Base-by-base conservation (phyloP, 2,113 vertebrate genomes). In the Columba janthina region DNA sequence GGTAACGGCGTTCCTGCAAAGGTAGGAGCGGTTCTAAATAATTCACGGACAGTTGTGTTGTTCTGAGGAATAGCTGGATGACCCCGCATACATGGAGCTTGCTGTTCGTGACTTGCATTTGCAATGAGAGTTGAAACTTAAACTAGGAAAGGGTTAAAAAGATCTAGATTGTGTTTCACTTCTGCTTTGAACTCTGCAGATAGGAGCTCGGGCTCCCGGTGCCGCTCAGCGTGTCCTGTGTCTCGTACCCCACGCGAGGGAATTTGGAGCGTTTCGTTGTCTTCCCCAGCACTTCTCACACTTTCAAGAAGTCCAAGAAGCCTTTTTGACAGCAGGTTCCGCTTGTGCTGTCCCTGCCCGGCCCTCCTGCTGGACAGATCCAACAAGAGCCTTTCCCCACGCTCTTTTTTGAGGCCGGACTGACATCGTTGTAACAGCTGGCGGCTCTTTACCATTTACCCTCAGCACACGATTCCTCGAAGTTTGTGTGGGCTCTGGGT, bases 221-320 rank as follows among this genome's bases (percentile, higher is more conserved):
- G 95, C 95, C 92, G 79, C 92, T 89, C 77, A 46, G 94, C 81
- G 87, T 40, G 87, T 85, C 73, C 93, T 71, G 74, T 76, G 80
- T 67, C 40, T 93, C 31, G 85, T 85, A 89, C 65, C 91, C 93
- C 85, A 12, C 56, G 77, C 57, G 54, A 90, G 94, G 93, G 82
- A 80, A 20, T 76, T 78, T 22, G 70, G 87, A 89, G 91, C 21
- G 1, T 91, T 93, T 89, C 80, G 94, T 77, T 76, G 65, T 96
- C 91, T 94, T 96, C 93, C 94, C 91, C 91, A 86, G 96, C 89
- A 93, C 66, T 83, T 95, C 73, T 88, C 44, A 21, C 67, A 62
- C 69, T 71, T 24, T n/a, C 64, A 46, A 73, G 88, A 36, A 26
- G 50, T 46, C 44, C 44, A 57, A 13, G 36, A 24, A 24, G 8